These are phyloP conservation scores for Tetramorium parvispinum DNA, from an alignment of 1,140 invertebrate genomes.

Conservation along the genomic window DNA sequence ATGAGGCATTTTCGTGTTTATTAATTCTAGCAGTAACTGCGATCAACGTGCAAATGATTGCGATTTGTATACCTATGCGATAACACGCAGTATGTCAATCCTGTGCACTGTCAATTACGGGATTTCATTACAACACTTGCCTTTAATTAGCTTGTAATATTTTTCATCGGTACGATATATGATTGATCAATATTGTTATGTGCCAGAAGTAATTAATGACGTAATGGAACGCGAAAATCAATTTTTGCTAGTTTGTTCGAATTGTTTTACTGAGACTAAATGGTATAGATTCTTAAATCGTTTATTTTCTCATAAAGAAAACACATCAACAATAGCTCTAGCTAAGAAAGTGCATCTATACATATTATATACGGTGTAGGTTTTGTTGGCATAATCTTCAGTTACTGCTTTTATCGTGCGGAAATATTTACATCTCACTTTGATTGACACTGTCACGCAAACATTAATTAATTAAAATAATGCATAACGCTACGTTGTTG, in stretches of 20 bases:
- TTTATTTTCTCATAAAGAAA: not conserved
- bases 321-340: not conserved
- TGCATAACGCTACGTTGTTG: not conserved
- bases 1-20: conserved; percentile 16
- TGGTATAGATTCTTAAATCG: not conserved
- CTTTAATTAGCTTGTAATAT: no score
- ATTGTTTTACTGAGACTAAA: not conserved
- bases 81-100: not conserved
- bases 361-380: not conserved
- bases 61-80: not conserved
- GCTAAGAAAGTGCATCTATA: not conserved
- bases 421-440: conserved; percentile 26
- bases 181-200: conserved; percentile 20
- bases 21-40: conserved; percentile 24
- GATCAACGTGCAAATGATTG: not conserved
- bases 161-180: not conserved
- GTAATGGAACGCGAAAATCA: conserved; percentile 34
- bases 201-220: conserved; percentile 7
- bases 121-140: not conserved
- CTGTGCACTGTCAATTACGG: not conserved
- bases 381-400: conserved; percentile 6
- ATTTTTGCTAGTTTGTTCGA: conserved; percentile 7
- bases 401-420: conserved; percentile 8
- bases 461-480: conserved; percentile 42
- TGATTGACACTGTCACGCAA: not conserved